Base-by-base conservation (phyloP, 2,797 vertebrate species). In the Avahi laniger region DNA sequence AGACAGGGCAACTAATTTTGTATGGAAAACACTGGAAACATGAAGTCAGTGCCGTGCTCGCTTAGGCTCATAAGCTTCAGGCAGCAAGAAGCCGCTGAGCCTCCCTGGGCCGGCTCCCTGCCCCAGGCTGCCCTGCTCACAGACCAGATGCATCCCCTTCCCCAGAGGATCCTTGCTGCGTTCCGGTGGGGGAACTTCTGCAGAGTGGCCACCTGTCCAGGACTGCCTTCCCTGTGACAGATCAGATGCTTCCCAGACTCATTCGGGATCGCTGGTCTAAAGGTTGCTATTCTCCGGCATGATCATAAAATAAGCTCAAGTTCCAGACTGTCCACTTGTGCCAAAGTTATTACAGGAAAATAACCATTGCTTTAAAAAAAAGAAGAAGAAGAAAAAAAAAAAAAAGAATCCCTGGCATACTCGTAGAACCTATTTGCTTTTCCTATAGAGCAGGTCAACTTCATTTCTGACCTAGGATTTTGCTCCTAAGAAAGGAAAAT, bases 1-100 rank as follows among this genome's bases (percentile, higher is more conserved):
- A 95, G 97, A 92, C 76, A 93, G 9, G 18, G 70, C 20, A 50
- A 86, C 89, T 89, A 96, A 95, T 93, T 95, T 96, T 67, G 75
- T 20, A 63, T 18, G 82, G 52, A 72, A 82, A 91, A 95, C 63
- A 4, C 2, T 24, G 87, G 20, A 96, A 63, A 41, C 38, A 67
- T 28, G 15, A 33, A 73, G 35, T 72, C 61, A 57, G 24, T 1
- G 48, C 38, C 78, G 26, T 2, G 54, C 75, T 79, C 41, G 10
- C 54, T 57, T 33, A 7, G 48, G 13, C 57, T 38, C 35, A 7
- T 3, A 28, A 41, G 1, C 24, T 14, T 26, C 4, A 0, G 20
- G n/a, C 14, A 14, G 48, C 95, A 67, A 28, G 76, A 43, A 20
- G 15, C 17, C 1, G 4, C 48, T n/a, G 35, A 57, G 14, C 59